Percentiles rank a stretch among this genome's conserved stretches.
phyloP scores from a whole-genome alignment of 2,888 invertebrate genomes.

The Sphinx pinastri region DNA sequence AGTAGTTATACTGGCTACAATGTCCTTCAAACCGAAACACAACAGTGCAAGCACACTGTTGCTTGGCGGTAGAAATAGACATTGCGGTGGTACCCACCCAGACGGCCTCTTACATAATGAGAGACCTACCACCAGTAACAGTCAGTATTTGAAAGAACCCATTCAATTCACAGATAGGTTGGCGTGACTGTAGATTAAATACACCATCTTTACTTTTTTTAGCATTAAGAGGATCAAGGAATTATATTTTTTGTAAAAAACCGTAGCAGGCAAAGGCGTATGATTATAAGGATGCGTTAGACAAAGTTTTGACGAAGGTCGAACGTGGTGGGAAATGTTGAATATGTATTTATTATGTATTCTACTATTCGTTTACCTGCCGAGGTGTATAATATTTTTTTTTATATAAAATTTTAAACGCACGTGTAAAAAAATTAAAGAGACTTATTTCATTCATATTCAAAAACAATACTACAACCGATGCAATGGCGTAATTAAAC shows the following conservation, averaged over 20 bases:
- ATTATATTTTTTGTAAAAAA: constrained; percentile 61
- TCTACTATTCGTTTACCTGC: constrained; percentile 6
- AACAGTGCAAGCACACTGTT: no score
- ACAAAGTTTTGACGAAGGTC: constrained; percentile 83
- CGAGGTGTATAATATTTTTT: background rate
- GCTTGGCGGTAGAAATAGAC: no score
- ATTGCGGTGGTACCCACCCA: no score
- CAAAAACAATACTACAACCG: constrained; percentile 34
- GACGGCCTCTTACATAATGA: no score
- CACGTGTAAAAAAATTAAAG: background rate
- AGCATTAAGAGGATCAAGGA: constrained; percentile 79
- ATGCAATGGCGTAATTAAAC: constrained; percentile 55
- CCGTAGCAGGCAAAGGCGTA: constrained; percentile 57
- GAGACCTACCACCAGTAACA: no score
- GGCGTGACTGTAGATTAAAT: constrained; percentile 67
- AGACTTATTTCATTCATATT: background rate
- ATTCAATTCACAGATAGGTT: constrained; percentile 6
- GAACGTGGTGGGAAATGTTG: constrained; percentile 54
- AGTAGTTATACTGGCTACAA: no score
- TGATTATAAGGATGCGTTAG: constrained; percentile 79
- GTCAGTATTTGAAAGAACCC: background rate
- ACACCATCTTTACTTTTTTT: constrained; percentile 77
- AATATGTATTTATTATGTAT: constrained; percentile 50
- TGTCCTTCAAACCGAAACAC: no score
- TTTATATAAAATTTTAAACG: background rate